Evolutionary conservation across 2,888 invertebrate genomes (phyloP).

Genomic region (Phyllotreta cruciferae): DNA sequence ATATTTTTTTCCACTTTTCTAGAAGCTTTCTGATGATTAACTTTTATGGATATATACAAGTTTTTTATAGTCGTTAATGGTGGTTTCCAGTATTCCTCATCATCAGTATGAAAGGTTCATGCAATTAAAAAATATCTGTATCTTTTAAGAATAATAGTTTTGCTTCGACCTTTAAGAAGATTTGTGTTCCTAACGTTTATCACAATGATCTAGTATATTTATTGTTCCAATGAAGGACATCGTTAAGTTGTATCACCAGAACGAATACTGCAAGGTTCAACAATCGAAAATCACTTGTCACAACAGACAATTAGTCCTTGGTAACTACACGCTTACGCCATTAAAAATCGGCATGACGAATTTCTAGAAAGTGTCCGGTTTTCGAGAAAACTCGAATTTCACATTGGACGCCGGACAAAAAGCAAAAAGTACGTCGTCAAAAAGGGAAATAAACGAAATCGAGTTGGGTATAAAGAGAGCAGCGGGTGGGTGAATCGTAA

Average conservation of each 20-base stretch:
- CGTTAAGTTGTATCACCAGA: conserved; percentile 9
- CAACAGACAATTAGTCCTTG: conserved; percentile 38
- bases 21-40: conserved; percentile 9
- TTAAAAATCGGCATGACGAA: conserved; percentile 28
- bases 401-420: conserved; percentile 44
- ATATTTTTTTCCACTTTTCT: background rate
- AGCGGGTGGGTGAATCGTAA: conserved; percentile 56
- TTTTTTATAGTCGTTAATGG: background rate
- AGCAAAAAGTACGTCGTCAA: conserved; percentile 35
- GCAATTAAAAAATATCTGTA: too few species aligned
- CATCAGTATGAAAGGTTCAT: too few species aligned
- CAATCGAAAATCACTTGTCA: conserved; percentile 37
- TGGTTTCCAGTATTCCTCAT: too few species aligned
- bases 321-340: conserved; percentile 40
- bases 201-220: too few species aligned
- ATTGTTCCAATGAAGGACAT: conserved; percentile 2
- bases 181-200: too few species aligned
- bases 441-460: conserved; percentile 53
- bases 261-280: conserved; percentile 15
- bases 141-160: too few species aligned
- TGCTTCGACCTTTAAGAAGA: too few species aligned
- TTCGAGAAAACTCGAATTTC: conserved; percentile 46
- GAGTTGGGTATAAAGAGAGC: conserved; percentile 51
- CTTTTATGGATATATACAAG: background rate
- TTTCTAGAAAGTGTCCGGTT: conserved; percentile 39